phyloP scores from a whole-genome alignment of 2,888 invertebrate genomes.

The Cantharis rustica region DNA sequence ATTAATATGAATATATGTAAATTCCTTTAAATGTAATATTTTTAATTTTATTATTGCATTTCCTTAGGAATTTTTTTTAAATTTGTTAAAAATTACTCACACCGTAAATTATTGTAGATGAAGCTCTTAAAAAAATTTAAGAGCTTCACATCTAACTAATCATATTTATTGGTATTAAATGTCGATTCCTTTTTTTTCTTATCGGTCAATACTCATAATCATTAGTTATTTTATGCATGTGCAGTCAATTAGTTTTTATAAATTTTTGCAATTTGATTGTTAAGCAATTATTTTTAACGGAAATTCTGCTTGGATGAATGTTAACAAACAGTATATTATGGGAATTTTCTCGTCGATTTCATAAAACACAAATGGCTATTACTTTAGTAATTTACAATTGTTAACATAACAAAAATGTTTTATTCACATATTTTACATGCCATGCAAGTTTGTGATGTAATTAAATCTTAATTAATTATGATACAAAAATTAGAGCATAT shows the following conservation, averaged over 20 bases:
- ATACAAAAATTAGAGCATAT: background rate
- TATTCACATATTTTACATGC: background rate
- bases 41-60: too few species aligned
- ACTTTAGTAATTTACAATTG: background rate
- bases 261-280: constrained; percentile 10
- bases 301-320: constrained; percentile 16
- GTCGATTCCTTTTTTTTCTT: background rate
- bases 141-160: too few species aligned
- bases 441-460: background rate
- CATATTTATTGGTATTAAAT: background rate
- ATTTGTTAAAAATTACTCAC: too few species aligned
- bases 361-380: constrained; percentile 3
- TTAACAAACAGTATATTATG: constrained; percentile 9
- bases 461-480: background rate
- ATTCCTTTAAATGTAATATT: too few species aligned
- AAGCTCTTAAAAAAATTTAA: too few species aligned
- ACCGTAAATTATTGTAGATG: too few species aligned
- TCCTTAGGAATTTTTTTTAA: too few species aligned
- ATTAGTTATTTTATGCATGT: background rate
- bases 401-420: background rate
- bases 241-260: background rate
- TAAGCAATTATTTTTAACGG: constrained; percentile 17
- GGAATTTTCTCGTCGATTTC: constrained; percentile 14
- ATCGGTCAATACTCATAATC: background rate
- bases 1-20: too few species aligned